phyloP scores from a whole-genome alignment of 2,797 vertebrate genomes.

The Notamacropus eugenii region DNA sequence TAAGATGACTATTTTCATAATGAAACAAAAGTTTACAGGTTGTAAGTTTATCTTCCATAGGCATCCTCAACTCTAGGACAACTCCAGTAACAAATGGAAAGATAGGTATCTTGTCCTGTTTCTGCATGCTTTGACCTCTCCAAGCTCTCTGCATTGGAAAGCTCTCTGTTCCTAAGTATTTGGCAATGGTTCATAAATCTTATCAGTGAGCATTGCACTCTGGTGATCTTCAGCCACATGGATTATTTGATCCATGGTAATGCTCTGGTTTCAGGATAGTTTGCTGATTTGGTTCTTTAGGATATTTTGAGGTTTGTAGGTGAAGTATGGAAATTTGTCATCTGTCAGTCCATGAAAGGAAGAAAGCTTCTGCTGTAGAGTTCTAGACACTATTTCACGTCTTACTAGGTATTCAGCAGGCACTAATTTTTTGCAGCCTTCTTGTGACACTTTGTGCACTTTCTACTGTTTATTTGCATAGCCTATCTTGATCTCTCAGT shows the following conservation, averaged over 20 bases:
- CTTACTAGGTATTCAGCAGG: neutral
- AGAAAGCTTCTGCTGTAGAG: neutral
- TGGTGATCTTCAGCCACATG: neutral
- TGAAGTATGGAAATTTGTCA: neutral
- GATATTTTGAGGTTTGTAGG: neutral
- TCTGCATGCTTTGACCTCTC: neutral
- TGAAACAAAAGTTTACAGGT: neutral
- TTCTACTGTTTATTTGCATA: neutral
- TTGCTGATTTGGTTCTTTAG: neutral
- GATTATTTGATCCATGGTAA: neutral
- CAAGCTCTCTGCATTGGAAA: neutral
- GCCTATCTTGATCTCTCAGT: neutral
- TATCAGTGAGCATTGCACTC: neutral
- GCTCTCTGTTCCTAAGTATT: neutral
- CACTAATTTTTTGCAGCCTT: neutral
- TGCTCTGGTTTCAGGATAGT: neutral
- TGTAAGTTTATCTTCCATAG: neutral
- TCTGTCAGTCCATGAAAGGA: neutral
- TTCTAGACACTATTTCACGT: neutral
- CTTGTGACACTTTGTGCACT: neutral
- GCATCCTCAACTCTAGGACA: neutral
- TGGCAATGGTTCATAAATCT: neutral
- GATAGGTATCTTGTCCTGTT: neutral
- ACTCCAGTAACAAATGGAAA: neutral
- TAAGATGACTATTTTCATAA: neutral